phyloP scores from a whole-genome alignment of 2,888 invertebrate species.

The Caenorhabditis wallacei region DNA sequence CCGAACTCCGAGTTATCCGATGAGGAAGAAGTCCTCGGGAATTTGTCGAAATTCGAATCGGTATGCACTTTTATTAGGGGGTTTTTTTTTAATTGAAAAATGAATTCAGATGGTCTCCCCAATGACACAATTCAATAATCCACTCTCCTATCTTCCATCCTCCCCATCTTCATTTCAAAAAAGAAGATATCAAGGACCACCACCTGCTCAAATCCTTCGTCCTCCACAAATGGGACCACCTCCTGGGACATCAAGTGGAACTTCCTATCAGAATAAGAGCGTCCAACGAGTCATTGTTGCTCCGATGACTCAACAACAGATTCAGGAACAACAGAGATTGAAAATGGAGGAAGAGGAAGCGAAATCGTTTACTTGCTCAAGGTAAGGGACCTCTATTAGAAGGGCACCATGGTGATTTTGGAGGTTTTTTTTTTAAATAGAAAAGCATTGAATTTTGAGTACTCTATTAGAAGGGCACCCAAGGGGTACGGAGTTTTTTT shows the following conservation, averaged over 20 bases:
- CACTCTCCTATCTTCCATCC: not conserved
- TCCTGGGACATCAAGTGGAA: not conserved
- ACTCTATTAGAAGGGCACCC: no score
- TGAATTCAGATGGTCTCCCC: constrained; percentile 50
- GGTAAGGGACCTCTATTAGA: not conserved
- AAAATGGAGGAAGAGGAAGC: constrained; percentile 26
- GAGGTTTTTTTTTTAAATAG: no score
- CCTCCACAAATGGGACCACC: constrained; percentile 44
- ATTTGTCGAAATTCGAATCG: constrained; percentile 38
- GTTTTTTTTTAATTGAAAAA: no score
- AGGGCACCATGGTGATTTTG: no score
- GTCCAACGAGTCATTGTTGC: not conserved
- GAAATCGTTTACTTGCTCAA: constrained; percentile 27
- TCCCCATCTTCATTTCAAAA: not conserved
- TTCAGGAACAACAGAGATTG: constrained; percentile 23
- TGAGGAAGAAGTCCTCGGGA: constrained; percentile 25
- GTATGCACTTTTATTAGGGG: no score
- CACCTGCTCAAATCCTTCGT: constrained; percentile 40
- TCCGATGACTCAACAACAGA: not conserved
- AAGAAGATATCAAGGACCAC: constrained; percentile 28
- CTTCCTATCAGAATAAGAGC: not conserved
- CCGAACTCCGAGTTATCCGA: not conserved
- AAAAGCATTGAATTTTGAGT: no score
- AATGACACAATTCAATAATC: constrained; percentile 20
- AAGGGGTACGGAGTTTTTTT: no score